Base-by-base conservation (phyloP, 2,888 invertebrate species). In the Pemphredon lugubris region DNA sequence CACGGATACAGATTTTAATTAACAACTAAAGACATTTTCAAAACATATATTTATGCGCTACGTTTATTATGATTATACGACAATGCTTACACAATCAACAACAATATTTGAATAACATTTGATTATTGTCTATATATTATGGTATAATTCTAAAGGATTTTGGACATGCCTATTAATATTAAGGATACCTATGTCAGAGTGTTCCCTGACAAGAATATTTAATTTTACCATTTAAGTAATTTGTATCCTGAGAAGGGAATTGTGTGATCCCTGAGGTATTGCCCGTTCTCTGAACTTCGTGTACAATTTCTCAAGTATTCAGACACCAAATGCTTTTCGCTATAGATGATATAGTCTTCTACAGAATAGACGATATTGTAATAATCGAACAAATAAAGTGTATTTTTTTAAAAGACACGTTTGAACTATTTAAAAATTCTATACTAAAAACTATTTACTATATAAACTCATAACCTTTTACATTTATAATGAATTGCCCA, bases 321-420 rank as follows among this genome's bases (percentile, higher is more conserved):
- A 21, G 57, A 59, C 68, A 70, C 66, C 64, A 77, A 77, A 81
- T 81, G 75, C 67, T 81, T 73, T 63, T 18, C 65, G 34, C 37
- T 60, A 45, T 60, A 23, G 64, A 65, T 68, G 59, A n/a, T n/a
- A 18, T 58, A 18, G 34, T 6, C 30, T 30, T 61, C 11, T 57
- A 39, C 40, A 34, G 20, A 48, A 61, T 40, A 9, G 5, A 30
- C 34, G 48, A 53, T 47, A 57, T 67, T 65, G 26, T 45, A 54
- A 58, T 53, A 44, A 14, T 54, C 6, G 2, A 34, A 68, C 20
- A 51, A 64, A 74, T 58, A 73, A 66, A 68, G n/a, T n/a, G 6
- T 68, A 76, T 73, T 77, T 76, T 76, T 65, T 18, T 50, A 58
- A 51, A 18, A 13, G 21, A 32, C 61, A 2, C n/a, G n/a, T 34